These are phyloP conservation scores for Drosophila engyochracea DNA, from an alignment of 2,888 invertebrate genomes.

Conservation along the genomic window DNA sequence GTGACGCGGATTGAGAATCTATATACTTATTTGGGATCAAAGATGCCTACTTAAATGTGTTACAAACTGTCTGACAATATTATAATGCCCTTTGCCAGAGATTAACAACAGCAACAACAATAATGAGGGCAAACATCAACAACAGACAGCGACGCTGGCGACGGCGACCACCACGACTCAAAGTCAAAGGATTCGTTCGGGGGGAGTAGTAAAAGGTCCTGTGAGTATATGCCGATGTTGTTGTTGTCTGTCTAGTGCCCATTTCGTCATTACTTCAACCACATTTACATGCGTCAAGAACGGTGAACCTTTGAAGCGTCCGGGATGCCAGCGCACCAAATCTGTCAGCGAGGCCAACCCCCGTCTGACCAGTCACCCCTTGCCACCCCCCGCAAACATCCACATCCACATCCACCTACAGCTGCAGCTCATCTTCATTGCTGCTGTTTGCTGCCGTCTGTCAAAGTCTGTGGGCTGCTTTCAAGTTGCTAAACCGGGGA, in stretches of 20 bases:
- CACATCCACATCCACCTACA: background rate
- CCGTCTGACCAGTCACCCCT: constrained; percentile 66
- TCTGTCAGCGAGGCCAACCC: constrained; percentile 73
- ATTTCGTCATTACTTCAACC: constrained; percentile 84
- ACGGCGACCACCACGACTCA: constrained; percentile 35
- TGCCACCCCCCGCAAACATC: background rate
- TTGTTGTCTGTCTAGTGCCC: constrained; percentile 71
- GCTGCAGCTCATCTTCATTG: constrained; percentile 34
- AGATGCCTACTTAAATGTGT: background rate
- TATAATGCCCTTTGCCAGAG: background rate
- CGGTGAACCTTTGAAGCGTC: constrained; percentile 71
- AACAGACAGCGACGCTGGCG: constrained; percentile 60
- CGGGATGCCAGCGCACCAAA: constrained; percentile 58
- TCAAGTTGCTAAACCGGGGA: constrained; percentile 72
- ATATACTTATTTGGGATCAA: background rate
- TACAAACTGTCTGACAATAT: background rate
- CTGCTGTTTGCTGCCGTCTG: constrained; percentile 58
- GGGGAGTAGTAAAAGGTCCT: constrained; percentile 20
- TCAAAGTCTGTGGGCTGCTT: constrained; percentile 75
- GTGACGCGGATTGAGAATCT: background rate
- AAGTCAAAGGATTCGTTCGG: constrained; percentile 63
- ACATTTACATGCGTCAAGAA: constrained; percentile 84
- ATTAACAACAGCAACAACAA: constrained; percentile 69
- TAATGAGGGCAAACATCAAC: constrained; percentile 82
- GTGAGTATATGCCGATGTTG: constrained; percentile 6